phyloP scores from a whole-genome alignment of 2,113 vertebrate species.

The Oplegnathus fasciatus region DNA sequence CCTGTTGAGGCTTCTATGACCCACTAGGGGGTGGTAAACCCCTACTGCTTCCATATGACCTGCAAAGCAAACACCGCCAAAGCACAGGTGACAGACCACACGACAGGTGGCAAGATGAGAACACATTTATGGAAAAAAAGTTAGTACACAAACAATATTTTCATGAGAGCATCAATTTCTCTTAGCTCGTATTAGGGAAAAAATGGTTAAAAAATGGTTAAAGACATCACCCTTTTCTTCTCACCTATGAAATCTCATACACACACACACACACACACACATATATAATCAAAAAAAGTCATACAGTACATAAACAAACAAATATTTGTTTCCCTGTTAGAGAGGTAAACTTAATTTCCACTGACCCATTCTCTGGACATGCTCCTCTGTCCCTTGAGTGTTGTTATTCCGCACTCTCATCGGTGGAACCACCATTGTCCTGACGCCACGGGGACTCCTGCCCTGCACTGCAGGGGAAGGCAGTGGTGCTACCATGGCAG shows the following conservation, averaged over 20 bases:
- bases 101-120: constrained; percentile 1
- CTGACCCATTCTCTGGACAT: constrained; percentile 87
- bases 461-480: constrained; percentile 73
- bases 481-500: constrained; percentile 62
- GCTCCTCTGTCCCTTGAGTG: constrained; percentile 80
- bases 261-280: no score
- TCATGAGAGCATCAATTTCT: neutral
- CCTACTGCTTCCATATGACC: constrained; percentile 77
- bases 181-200: neutral
- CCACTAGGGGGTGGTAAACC: constrained; percentile 79
- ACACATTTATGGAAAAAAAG: neutral
- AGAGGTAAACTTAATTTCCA: neutral
- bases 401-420: constrained; percentile 89
- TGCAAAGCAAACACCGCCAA: constrained; percentile 72
- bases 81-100: constrained; percentile 67
- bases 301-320: neutral
- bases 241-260: neutral
- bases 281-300: neutral
- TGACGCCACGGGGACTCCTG: constrained; percentile 86
- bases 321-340: neutral
- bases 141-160: constrained; percentile 6
- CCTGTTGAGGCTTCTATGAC: constrained; percentile 82
- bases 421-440: constrained; percentile 93
- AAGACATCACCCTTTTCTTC: neutral
- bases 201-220: neutral